Percentiles rank a stretch among this genome's conserved stretches.
Conservation (phyloP, 1,140 invertebrate genomes). For the Lordiphosa stackelbergi region DNA sequence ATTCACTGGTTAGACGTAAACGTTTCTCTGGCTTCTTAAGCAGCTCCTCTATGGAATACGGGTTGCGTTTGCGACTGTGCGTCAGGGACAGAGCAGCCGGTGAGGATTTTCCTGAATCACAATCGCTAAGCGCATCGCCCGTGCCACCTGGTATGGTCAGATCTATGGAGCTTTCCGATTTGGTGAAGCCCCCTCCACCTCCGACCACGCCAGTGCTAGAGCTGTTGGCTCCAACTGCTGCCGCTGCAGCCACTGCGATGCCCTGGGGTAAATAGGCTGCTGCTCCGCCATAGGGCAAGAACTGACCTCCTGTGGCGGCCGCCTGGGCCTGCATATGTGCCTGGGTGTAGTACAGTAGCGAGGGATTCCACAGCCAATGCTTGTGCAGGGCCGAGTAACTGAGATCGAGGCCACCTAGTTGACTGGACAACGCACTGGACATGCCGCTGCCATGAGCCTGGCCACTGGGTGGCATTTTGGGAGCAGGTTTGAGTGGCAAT, state of each 20-base stretch:
- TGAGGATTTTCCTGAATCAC: conserved; percentile 74
- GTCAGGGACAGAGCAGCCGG: conserved; percentile 50
- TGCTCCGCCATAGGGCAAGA: conserved; percentile 50
- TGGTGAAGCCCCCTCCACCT: conserved; percentile 46
- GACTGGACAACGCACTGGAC: conserved; percentile 21
- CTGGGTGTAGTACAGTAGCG: conserved; percentile 70
- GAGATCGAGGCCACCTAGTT: conserved; percentile 60
- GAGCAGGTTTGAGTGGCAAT: conserved; percentile 53
- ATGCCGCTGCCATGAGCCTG: conserved; percentile 12
- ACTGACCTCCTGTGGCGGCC: conserved; percentile 43
- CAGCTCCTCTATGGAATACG: conserved; percentile 91
- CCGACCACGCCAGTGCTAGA: conserved; percentile 1
- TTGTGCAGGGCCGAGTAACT: conserved; percentile 68
- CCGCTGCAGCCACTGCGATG: conserved; percentile 45
- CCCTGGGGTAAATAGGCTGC: conserved; percentile 43
- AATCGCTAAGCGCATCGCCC: conserved; percentile 56
- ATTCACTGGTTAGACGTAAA: conserved; percentile 35
- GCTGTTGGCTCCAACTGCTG: conserved; percentile 18
- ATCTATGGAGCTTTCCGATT: conserved; percentile 73
- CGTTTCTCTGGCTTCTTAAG: conserved; percentile 86
- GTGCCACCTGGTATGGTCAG: conserved; percentile 49
- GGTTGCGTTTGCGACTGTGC: conserved; percentile 84
- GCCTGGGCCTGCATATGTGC: conserved; percentile 66
- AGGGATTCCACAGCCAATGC: conserved; percentile 76
- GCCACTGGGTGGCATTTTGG: conserved; percentile 41